Evolutionary conservation across 2,888 invertebrate genomes (phyloP).

Genomic region (Xylota segnis): DNA sequence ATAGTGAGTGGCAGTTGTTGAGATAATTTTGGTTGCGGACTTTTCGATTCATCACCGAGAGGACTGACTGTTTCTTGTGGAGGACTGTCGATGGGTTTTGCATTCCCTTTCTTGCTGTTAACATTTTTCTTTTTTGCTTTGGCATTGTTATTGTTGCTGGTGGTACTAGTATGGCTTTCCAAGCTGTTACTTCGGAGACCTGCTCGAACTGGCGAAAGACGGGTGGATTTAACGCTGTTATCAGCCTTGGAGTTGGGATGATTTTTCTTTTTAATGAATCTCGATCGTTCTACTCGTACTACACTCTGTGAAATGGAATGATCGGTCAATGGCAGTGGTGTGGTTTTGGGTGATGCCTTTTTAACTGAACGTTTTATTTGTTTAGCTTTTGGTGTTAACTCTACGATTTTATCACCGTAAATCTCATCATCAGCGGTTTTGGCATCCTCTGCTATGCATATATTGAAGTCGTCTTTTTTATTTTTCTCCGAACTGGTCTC

Average conservation of each 20-base stretch:
- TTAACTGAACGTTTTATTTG: conserved; percentile 50
- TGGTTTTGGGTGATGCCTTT: conserved; percentile 51
- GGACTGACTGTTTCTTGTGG: conserved; percentile 37
- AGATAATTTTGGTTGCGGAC: conserved; percentile 35
- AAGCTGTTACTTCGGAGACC: conserved; percentile 77
- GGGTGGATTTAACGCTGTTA: conserved; percentile 38
- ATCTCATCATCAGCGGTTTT: conserved; percentile 59
- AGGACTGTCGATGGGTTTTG: conserved; percentile 48
- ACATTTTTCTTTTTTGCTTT: conserved; percentile 70
- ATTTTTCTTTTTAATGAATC: conserved; percentile 58
- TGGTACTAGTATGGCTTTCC: conserved; percentile 76
- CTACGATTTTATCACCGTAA: conserved; percentile 47
- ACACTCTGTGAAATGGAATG: conserved; percentile 72
- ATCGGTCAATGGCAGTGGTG: conserved; percentile 72
- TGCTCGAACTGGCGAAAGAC: conserved; percentile 68
- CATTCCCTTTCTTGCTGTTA: conserved; percentile 42
- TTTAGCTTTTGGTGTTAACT: conserved; percentile 58
- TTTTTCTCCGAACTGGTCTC: conserved; percentile 66
- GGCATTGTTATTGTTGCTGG: conserved; percentile 72
- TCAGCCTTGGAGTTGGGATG: conserved; percentile 46
- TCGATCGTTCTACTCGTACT: conserved; percentile 67
- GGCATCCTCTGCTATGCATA: conserved; percentile 65
- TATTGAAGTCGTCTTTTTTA: conserved; percentile 70
- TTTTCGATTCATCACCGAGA: conserved; percentile 39
- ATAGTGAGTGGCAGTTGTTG: conserved; percentile 77